Percentiles rank a stretch among this genome's conserved stretches.
Evolutionary conservation across 2,888 invertebrate genomes (phyloP).

Genomic region (Trilocha varians): DNA sequence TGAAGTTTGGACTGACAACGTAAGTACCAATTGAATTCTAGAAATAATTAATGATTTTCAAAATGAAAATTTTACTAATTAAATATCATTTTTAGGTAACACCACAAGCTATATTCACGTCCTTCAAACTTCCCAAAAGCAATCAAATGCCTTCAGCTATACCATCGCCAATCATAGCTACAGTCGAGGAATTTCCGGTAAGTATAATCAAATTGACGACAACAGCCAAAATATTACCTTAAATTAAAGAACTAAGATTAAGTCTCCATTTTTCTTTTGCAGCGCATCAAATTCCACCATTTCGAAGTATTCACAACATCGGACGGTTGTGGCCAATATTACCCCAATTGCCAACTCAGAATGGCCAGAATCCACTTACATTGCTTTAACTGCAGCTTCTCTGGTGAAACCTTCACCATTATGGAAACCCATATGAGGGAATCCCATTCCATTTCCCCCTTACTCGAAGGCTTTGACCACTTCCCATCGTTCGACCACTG

Average conservation of each 20-base stretch:
- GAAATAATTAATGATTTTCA: background rate
- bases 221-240: no score
- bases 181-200: conserved; percentile 65
- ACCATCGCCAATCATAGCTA: conserved; percentile 53
- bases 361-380: conserved; percentile 85
- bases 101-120: conserved; percentile 93
- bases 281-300: conserved; percentile 75
- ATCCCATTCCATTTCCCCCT: conserved; percentile 86
- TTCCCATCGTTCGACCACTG: conserved; percentile 74
- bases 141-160: conserved; percentile 57
- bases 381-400: conserved; percentile 90
- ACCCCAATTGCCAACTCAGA: conserved; percentile 80
- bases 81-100: conserved; percentile 63
- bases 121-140: conserved; percentile 90
- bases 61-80: background rate
- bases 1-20: conserved; percentile 90
- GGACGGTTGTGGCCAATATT: conserved; percentile 77
- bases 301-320: conserved; percentile 75
- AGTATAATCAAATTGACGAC: conserved; percentile 23
- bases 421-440: conserved; percentile 89
- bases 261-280: conserved; percentile 15
- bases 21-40: conserved; percentile 52
- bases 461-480: conserved; percentile 89
- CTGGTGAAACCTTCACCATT: conserved; percentile 84
- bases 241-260: no score